Evolutionary conservation across 2,888 invertebrate species (phyloP), one percentile per base, ranked within the genome.

Genomic region (Tenthredo scrophulariae): DNA sequence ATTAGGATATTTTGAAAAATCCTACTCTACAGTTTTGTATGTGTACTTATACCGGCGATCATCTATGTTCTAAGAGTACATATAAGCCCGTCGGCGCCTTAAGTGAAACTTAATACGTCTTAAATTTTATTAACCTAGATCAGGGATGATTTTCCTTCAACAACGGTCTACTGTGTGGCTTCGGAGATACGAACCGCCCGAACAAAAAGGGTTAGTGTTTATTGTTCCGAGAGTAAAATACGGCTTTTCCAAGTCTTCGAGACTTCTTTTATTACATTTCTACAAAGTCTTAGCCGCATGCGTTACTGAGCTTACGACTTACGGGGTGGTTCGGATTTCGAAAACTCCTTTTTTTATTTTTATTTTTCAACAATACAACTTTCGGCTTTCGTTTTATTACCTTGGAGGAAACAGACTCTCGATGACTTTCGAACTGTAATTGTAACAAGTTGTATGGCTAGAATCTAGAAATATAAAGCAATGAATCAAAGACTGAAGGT

Each of bases 101-200:
- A 33, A 67, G 83, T 83, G 83, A 83, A 83, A 83, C 83, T 33
- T 83, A 50, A 83, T 83, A 83, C 70, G 50, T 67, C 50, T 84
- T 85, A 37, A 87, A 90, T 88, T 90, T 89, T 89, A 89, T 90
- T 89, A 89, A 88, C 89, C 88, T 85, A 87, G 88, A 90, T 90
- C 88, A 89, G 88, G 88, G 84, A 86, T 62, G 84, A 74, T 46
- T 86, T 79, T 85, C 84, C 85, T 46, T 80, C 82, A 86, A 89
- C 88, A 90, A 89, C 85, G 88, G 83, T 85, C 87, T 85, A 88
- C 89, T 89, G 89, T 90, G 80, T 77, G 65, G 74, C 85, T 84
- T 33, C 75, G 85, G 62, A 80, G 33, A 80, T 62, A 80, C 40
- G 80, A 80, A 80, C 58, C 80, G 80, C 37, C 58, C 84, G 75